Base-by-base conservation (phyloP, 2,888 invertebrate species). In the Cosmorhoe ocellata region DNA sequence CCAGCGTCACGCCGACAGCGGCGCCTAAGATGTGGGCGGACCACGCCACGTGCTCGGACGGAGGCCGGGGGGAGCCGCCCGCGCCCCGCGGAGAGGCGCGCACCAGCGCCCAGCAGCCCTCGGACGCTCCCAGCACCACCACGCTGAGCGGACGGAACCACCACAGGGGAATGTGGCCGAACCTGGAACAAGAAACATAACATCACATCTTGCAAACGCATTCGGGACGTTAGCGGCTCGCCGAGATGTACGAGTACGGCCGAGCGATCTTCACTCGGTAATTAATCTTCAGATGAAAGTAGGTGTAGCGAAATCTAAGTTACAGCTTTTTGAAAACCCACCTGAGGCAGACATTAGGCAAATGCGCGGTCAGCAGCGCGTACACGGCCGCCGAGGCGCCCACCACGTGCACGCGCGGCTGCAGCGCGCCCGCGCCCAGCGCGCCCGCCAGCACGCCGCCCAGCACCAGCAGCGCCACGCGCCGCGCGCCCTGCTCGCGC, bases 371-470 rank as follows among this genome's bases (percentile, higher is more conserved):
- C 55, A 98, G 92, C 60, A 98, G 86, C 14, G 97, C 95, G 80
- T 97, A 98, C 46, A 97, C 96, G 5, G 97, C 98, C 0, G 96
- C 97, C 0, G 97, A 97, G 28, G 97, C 96, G 12, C 98, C 98
- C 38, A 97, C 94, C 63, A 98, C 92, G 67, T 93, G 93, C 52
- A 95, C 93, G 53, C 90, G 88, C 18, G 95, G 95, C 77, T 95
- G 94, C 69, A 95, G 90, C 47, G 94, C 92, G 18, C 94, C 93
- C 0, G 95, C 95, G 34, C 94, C 95, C 54, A 96, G 84, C 26
- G 96, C 93, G 59, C 95, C 95, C 40, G 93, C 94, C 34, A 94
- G 84, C 58, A 96, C 95, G 13, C 97, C 97, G 7, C 93, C 92
- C 60, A 92, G 71, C 90, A 97, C 97, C 60, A 97, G 90, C 38